Percentiles rank a stretch among this genome's conserved stretches.
Evolutionary conservation across 2,888 invertebrate genomes (phyloP).

Genomic region (Lymantria dispar): DNA sequence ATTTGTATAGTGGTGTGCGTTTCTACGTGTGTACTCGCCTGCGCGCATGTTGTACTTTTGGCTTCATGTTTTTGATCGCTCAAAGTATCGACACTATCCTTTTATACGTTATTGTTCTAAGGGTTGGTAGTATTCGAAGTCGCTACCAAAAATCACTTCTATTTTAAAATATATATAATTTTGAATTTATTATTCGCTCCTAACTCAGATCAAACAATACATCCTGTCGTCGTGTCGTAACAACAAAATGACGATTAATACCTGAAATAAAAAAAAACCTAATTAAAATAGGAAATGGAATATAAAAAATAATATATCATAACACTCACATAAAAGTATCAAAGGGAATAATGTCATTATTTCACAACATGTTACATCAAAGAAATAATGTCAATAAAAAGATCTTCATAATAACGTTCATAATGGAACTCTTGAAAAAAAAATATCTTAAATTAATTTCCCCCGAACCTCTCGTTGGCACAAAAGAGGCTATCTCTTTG

Average conservation of each 20-base stretch:
- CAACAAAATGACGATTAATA: conserved; percentile 16
- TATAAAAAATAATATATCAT: conserved; percentile 38
- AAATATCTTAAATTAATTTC: conserved; percentile 72
- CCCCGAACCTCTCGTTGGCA: conserved; percentile 60
- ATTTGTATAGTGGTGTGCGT: too few species aligned
- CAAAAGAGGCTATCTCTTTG: conserved; percentile 67
- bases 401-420: conserved; percentile 39
- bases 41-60: too few species aligned
- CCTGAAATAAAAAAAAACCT: conserved; percentile 20
- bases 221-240: conserved; percentile 2
- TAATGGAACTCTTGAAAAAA: conserved; percentile 40
- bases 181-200: too few species aligned
- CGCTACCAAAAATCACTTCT: too few species aligned
- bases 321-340: conserved; percentile 50
- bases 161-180: background rate
- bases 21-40: too few species aligned
- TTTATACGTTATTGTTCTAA: too few species aligned
- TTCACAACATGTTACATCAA: conserved; percentile 60
- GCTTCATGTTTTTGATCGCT: too few species aligned
- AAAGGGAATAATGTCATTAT: conserved; percentile 72
- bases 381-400: conserved; percentile 61
- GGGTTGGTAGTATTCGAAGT: too few species aligned
- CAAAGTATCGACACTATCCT: too few species aligned
- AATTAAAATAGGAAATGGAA: conserved; percentile 38
- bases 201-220: conserved; percentile 1